These are phyloP conservation scores for Spea multiplicata DNA, from an alignment of 2,113 vertebrate genomes.

Conservation along the genomic window DNA sequence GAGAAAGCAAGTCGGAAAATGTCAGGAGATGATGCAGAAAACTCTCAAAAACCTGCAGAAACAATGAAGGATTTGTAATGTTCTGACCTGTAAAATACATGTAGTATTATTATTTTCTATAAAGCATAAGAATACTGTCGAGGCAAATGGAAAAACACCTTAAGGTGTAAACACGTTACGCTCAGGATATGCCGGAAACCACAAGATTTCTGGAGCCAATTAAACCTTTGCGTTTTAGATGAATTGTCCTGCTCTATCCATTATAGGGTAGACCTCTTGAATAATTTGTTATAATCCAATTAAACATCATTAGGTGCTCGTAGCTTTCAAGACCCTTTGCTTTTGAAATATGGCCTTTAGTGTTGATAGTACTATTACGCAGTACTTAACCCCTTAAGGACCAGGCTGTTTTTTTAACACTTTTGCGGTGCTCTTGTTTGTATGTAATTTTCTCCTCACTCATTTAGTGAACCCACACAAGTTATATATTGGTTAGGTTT, in stretches of 20 bases:
- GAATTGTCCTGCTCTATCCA: constrained; percentile 1
- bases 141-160: constrained; percentile 37
- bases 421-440: too few species aligned
- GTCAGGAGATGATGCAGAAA: background rate
- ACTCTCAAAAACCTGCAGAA: background rate
- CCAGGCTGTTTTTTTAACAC: too few species aligned
- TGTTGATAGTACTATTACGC: too few species aligned
- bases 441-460: too few species aligned
- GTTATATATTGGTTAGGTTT: too few species aligned
- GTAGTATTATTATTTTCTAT: constrained; percentile 29
- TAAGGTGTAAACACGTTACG: constrained; percentile 24
- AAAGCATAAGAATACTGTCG: constrained; percentile 27
- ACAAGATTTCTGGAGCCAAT: constrained; percentile 30
- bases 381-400: too few species aligned
- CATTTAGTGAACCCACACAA: too few species aligned
- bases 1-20: constrained; percentile 11
- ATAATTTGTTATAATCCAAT: background rate
- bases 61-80: constrained; percentile 9
- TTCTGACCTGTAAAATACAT: constrained; percentile 17
- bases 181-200: constrained; percentile 31
- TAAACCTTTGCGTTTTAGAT: constrained; percentile 24
- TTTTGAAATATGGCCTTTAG: too few species aligned
- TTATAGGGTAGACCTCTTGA: background rate
- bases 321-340: too few species aligned
- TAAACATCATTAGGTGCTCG: too few species aligned